These are phyloP conservation scores for Agapornis roseicollis DNA, from an alignment of 2,113 vertebrate genomes.

Conservation along the genomic window DNA sequence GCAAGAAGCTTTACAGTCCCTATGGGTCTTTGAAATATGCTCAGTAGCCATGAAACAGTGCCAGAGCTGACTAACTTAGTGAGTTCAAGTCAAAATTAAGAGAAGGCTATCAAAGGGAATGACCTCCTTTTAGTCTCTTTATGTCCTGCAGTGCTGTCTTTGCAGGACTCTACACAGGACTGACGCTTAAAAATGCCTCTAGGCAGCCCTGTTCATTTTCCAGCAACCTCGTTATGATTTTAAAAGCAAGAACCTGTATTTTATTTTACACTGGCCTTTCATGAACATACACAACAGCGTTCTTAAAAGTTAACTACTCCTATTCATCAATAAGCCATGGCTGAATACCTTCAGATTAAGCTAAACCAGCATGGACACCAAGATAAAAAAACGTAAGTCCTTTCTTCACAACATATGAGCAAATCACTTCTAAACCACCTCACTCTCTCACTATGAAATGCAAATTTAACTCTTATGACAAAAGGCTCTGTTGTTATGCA, in stretches of 20 bases:
- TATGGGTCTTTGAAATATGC: background rate
- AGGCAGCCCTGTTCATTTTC: background rate
- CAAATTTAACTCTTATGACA: conserved; percentile 3
- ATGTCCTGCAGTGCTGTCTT: background rate
- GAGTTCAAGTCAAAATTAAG: background rate
- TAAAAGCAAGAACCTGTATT: background rate
- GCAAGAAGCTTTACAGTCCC: background rate
- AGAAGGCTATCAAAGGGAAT: background rate
- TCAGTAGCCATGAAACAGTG: background rate
- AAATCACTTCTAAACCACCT: background rate
- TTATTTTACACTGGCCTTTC: background rate
- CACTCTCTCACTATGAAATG: background rate
- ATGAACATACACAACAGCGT: fast-evolving
- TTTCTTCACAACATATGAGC: background rate
- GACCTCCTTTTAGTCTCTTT: background rate
- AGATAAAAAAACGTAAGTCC: background rate
- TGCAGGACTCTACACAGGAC: background rate
- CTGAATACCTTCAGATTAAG: background rate
- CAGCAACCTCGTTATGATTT: background rate
- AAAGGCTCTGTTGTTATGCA: conserved; percentile 6
- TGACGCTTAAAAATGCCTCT: background rate
- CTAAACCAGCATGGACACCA: background rate
- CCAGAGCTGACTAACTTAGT: background rate
- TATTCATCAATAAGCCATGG: background rate
- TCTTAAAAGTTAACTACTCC: background rate